These are phyloP conservation scores for Agrenia bidenticulata DNA, from an alignment of 2,888 invertebrate genomes.

Conservation along the genomic window DNA sequence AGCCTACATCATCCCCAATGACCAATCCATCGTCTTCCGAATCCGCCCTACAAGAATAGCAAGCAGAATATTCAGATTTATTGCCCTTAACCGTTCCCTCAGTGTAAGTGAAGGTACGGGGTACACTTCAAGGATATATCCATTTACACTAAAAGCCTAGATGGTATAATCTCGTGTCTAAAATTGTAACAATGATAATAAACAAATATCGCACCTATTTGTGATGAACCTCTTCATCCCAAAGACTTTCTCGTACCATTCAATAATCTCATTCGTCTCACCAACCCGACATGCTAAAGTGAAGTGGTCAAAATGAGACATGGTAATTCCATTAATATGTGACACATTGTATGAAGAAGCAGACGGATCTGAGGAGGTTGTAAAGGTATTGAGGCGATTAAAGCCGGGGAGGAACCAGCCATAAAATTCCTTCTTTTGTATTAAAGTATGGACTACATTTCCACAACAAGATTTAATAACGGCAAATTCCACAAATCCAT, in stretches of 20 bases:
- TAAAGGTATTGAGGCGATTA: slow-evolving; percentile 6
- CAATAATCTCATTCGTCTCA: slow-evolving; percentile 54
- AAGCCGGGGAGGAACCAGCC: slow-evolving; percentile 58
- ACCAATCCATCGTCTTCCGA: slow-evolving; percentile 56
- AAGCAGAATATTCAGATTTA: too few species aligned
- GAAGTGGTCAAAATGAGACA: slow-evolving; percentile 57
- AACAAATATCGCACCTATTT: slow-evolving; percentile 53
- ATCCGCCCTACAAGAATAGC: slow-evolving; percentile 56
- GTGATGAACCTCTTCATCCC: slow-evolving; percentile 57
- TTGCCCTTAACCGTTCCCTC: too few species aligned
- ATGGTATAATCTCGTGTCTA: too few species aligned
- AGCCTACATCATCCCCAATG: slow-evolving; percentile 56
- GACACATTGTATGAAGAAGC: not conserved
- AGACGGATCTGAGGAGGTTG: not conserved
- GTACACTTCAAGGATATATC: too few species aligned
- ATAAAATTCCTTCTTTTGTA: slow-evolving; percentile 56
- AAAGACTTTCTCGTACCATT: slow-evolving; percentile 58
- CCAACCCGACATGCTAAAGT: slow-evolving; percentile 56
- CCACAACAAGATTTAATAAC: slow-evolving; percentile 57
- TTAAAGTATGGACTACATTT: slow-evolving; percentile 58
- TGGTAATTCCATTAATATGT: slow-evolving; percentile 19
- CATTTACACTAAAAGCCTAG: too few species aligned
- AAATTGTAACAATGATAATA: too few species aligned
- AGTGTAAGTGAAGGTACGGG: too few species aligned
- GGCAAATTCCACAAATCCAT: slow-evolving; percentile 56